Conservation (phyloP, 2,797 vertebrate genomes). For the Cossypha dichroa region DNA sequence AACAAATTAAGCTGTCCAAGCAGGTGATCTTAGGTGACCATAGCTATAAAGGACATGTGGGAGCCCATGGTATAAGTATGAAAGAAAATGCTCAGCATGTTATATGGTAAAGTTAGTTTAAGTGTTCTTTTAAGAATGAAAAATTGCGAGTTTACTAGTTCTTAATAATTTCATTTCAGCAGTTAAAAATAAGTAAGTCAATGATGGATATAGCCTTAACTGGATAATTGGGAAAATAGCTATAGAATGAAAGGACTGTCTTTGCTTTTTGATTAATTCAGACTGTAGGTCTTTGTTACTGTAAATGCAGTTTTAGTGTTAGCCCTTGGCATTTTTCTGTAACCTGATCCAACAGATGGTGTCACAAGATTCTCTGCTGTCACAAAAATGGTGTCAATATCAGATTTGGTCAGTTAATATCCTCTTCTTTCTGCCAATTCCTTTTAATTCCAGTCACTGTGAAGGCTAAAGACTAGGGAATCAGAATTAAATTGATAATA, state of each 20-base stretch:
- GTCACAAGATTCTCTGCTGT: conserved; percentile 33
- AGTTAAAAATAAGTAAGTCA: neutral
- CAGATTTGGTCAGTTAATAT: conserved; percentile 40
- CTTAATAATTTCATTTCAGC: neutral
- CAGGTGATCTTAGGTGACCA: neutral
- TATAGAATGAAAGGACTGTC: neutral
- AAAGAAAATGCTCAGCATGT: neutral
- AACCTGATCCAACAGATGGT: conserved; percentile 26
- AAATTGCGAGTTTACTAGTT: neutral
- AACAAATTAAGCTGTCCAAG: neutral
- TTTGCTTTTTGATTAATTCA: conserved; percentile 20
- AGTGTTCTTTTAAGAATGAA: neutral
- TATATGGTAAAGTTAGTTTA: neutral
- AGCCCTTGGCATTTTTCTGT: conserved; percentile 36
- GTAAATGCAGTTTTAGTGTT: conserved; percentile 39
- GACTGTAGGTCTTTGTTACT: conserved; percentile 3
- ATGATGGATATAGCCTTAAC: neutral
- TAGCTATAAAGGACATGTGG: neutral
- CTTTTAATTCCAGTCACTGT: conserved; percentile 27
- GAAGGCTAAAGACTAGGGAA: neutral
- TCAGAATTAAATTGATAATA: neutral
- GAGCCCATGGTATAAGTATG: fast-evolving
- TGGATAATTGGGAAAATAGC: neutral
- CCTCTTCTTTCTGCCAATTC: neutral
- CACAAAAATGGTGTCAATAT: conserved; percentile 53